Evolutionary conservation across 2,797 vertebrate genomes (phyloP).

Genomic region (Oceanodroma leucorhoa): DNA sequence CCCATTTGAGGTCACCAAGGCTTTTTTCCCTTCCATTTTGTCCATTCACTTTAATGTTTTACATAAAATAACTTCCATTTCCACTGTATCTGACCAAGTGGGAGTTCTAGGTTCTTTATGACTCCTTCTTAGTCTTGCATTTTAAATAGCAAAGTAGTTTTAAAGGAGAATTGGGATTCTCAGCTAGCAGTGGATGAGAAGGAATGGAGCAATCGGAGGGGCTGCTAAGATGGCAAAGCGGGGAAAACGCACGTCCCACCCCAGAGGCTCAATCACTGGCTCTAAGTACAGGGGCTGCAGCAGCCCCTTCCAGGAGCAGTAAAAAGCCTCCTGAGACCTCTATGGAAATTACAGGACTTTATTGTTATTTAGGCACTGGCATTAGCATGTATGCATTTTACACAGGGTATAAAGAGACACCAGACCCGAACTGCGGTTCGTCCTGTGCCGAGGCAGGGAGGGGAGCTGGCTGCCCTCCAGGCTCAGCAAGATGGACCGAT

Average conservation of each 20-base stretch:
- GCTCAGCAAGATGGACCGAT: background rate
- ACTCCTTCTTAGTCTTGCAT: background rate
- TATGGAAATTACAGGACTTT: background rate
- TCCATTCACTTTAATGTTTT: background rate
- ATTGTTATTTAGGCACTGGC: background rate
- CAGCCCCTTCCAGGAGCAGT: background rate
- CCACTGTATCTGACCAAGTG: background rate
- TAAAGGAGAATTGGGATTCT: background rate
- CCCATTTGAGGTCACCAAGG: background rate
- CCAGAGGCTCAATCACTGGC: background rate
- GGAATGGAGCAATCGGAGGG: background rate
- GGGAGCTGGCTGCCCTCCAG: background rate
- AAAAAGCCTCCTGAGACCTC: background rate
- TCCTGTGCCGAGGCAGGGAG: background rate
- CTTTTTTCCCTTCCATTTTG: background rate
- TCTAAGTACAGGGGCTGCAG: background rate
- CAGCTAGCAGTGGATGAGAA: background rate
- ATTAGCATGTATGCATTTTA: background rate
- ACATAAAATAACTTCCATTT: background rate
- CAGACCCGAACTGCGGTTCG: background rate
- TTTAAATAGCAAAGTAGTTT: background rate
- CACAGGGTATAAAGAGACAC: background rate
- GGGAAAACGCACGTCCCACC: fast-evolving
- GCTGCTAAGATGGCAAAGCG: background rate
- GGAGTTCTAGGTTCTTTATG: background rate